Percentiles rank a stretch among this genome's conserved stretches.
These are phyloP conservation scores for Lucilia sericata DNA, from an alignment of 1,140 invertebrate genomes.

Conservation along the genomic window DNA sequence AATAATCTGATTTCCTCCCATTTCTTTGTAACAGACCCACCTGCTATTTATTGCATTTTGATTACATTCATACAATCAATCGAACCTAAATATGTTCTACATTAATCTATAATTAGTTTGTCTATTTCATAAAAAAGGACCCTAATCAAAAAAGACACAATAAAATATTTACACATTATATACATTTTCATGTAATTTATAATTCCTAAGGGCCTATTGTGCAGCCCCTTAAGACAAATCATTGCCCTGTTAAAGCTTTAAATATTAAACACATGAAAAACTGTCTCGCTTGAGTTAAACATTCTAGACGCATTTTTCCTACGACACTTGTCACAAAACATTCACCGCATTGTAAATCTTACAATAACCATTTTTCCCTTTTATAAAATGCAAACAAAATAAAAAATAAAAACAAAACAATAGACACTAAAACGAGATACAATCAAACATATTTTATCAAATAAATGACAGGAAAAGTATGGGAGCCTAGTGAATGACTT, in stretches of 20 bases:
- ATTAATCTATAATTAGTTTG: too few relatives aligned
- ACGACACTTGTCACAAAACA: not conserved
- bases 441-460: conserved; percentile 13
- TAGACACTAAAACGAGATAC: not conserved
- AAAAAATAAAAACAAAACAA: not conserved
- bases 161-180: not conserved
- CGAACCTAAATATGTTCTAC: too few relatives aligned
- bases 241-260: not conserved
- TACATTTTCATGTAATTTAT: not conserved
- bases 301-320: not conserved
- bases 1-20: too few relatives aligned
- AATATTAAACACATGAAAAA: not conserved
- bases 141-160: not conserved
- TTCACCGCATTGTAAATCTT: conserved; percentile 13
- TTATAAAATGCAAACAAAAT: not conserved
- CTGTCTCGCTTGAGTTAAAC: not conserved
- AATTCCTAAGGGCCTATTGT: not conserved
- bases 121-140: not conserved
- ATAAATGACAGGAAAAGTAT: not conserved
- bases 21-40: too few relatives aligned
- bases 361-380: not conserved
- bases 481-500: not conserved
- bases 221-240: not conserved
- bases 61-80: too few relatives aligned
- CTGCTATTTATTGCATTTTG: too few relatives aligned